These are phyloP conservation scores for Chloropsis cyanopogon DNA, from an alignment of 2,113 vertebrate genomes.

Conservation along the genomic window DNA sequence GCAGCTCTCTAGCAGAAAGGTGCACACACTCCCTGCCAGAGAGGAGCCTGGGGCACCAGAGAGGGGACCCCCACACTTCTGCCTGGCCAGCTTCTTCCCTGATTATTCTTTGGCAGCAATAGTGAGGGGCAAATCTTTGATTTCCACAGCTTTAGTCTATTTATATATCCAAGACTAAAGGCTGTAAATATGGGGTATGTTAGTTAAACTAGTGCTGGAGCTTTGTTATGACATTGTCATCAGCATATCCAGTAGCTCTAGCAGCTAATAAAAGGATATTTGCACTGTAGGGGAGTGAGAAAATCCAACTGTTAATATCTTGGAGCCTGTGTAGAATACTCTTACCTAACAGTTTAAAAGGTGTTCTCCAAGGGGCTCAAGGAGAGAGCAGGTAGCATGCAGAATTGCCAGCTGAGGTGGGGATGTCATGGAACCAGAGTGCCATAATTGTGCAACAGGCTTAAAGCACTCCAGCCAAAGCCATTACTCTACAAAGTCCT, in stretches of 20 bases:
- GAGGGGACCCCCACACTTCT: not conserved
- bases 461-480: not conserved
- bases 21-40: rapidly evolving
- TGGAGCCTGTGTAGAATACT: not conserved
- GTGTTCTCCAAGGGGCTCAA: not conserved
- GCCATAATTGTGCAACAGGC: not conserved
- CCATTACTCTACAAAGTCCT: not conserved
- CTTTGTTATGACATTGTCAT: not conserved
- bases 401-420: not conserved
- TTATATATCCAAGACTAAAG: not conserved
- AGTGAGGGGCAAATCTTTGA: not conserved
- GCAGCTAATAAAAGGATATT: not conserved
- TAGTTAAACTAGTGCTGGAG: not conserved
- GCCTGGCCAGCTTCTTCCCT: not conserved
- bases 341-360: not conserved
- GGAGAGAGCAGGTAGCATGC: not conserved
- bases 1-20: not conserved
- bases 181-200: not conserved
- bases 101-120: not conserved
- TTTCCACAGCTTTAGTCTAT: not conserved
- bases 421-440: not conserved
- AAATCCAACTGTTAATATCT: not conserved
- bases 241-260: not conserved
- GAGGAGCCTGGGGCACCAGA: rapidly evolving
- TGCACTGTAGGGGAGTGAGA: not conserved